These are phyloP conservation scores for Drosophila oshimai DNA, from an alignment of 1,140 invertebrate genomes.

Conservation along the genomic window DNA sequence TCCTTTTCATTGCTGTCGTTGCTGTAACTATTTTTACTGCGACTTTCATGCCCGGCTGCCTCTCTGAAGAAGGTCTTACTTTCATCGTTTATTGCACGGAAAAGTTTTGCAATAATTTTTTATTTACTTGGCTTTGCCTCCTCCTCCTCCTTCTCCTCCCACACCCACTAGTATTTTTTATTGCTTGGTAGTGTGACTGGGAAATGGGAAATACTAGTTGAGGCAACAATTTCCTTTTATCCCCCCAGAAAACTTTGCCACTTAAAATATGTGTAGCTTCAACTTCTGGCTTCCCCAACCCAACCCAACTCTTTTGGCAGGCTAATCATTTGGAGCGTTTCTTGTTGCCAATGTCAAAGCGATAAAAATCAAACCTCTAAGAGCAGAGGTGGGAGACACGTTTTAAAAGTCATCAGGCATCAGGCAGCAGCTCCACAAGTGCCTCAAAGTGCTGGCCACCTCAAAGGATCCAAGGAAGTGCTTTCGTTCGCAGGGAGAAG, in stretches of 20 bases:
- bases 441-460: conserved; percentile 5
- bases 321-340: conserved; percentile 53
- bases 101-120: conserved; percentile 80
- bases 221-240: conserved; percentile 65
- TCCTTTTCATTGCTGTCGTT: conserved; percentile 28
- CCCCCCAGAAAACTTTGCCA: conserved; percentile 47
- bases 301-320: not conserved
- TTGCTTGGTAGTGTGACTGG: conserved; percentile 53
- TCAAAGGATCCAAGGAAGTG: conserved; percentile 12
- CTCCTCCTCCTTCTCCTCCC: not conserved
- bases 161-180: conserved; percentile 52
- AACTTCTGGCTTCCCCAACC: conserved; percentile 1
- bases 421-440: conserved; percentile 15
- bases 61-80: conserved; percentile 64
- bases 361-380: conserved; percentile 34
- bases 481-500: not conserved
- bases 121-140: conserved; percentile 60
- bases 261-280: conserved; percentile 70
- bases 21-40: conserved; percentile 70
- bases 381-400: conserved; percentile 22
- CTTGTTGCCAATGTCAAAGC: conserved; percentile 37
- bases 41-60: conserved; percentile 68
- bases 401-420: conserved; percentile 58
- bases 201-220: conserved; percentile 65
- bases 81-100: conserved; percentile 72